A percentile compares a stretch with the other conserved stretches of the same genome.
phyloP scores from a whole-genome alignment of 2,113 vertebrate genomes.

The Callorhinus ursinus region DNA sequence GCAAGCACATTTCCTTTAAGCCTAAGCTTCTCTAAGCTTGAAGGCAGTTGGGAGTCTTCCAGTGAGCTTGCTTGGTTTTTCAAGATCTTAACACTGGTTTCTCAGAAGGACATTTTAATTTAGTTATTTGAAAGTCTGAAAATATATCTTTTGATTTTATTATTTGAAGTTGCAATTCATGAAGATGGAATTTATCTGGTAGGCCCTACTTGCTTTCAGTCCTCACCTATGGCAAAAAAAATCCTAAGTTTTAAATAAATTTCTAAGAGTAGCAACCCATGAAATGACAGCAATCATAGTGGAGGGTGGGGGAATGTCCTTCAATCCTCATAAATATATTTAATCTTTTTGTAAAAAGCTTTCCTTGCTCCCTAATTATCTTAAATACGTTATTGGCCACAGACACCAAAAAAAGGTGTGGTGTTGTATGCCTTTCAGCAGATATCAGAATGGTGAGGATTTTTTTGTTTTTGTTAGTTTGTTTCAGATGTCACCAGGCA shows the following conservation, averaged over 20 bases:
- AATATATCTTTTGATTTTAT: neutral
- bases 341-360: neutral
- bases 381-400: slow-evolving; percentile 22
- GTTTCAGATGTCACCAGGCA: neutral
- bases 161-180: slow-evolving; percentile 9
- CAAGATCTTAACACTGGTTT: slow-evolving; percentile 29
- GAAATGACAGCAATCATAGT: neutral
- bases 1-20: neutral
- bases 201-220: slow-evolving; percentile 32
- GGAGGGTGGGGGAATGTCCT: neutral
- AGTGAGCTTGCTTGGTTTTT: slow-evolving; percentile 2
- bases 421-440: slow-evolving; percentile 49
- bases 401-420: neutral
- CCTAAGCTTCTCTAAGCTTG: neutral
- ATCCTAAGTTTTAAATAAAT: neutral
- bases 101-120: neutral
- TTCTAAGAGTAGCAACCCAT: slow-evolving; percentile 23
- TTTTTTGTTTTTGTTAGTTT: neutral
- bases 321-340: neutral
- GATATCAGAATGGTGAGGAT: neutral
- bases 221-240: neutral
- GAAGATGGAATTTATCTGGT: slow-evolving; percentile 23
- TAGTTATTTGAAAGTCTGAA: neutral
- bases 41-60: neutral
- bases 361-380: neutral